Evolutionary conservation across 2,888 invertebrate genomes (phyloP).

Genomic region (Temnothorax ravouxi): DNA sequence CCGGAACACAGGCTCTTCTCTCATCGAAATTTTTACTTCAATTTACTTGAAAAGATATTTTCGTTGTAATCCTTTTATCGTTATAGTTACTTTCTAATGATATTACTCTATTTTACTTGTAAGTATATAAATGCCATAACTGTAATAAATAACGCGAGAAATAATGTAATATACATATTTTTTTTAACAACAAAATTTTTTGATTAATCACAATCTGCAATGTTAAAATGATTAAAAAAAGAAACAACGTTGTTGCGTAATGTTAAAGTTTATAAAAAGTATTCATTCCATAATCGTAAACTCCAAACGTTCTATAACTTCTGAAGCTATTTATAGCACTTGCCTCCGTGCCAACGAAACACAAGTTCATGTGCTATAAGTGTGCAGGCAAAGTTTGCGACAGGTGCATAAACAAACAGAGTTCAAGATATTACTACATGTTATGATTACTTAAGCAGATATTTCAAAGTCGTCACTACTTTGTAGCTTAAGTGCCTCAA

Average conservation of each 20-base stretch:
- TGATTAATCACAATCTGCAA: neutral
- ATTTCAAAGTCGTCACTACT: conserved; percentile 53
- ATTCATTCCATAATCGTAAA: neutral
- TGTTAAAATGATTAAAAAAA: neutral
- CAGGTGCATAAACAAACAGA: conserved; percentile 50
- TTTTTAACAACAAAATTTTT: neutral
- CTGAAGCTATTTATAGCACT: conserved; percentile 39
- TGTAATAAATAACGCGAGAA: neutral
- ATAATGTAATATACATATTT: neutral
- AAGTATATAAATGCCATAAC: neutral
- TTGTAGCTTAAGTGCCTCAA: conserved; percentile 61
- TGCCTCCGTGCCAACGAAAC: conserved; percentile 48
- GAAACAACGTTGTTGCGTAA: neutral
- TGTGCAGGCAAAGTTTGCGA: conserved; percentile 35
- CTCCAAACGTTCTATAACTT: conserved; percentile 49
- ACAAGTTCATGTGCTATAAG: conserved; percentile 45
- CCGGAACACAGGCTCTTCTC: conserved; percentile 10
- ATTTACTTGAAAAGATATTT: conserved; percentile 35
- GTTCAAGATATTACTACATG: conserved; percentile 40
- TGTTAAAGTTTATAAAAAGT: conserved; percentile 19
- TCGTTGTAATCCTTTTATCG: conserved; percentile 32
- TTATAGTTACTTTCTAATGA: conserved; percentile 24
- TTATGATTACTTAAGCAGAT: conserved; percentile 61
- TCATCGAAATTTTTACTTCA: conserved; percentile 45
- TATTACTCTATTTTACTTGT: neutral